Conservation (phyloP, 2,888 invertebrate genomes). For the Dastarcus helophoroides region DNA sequence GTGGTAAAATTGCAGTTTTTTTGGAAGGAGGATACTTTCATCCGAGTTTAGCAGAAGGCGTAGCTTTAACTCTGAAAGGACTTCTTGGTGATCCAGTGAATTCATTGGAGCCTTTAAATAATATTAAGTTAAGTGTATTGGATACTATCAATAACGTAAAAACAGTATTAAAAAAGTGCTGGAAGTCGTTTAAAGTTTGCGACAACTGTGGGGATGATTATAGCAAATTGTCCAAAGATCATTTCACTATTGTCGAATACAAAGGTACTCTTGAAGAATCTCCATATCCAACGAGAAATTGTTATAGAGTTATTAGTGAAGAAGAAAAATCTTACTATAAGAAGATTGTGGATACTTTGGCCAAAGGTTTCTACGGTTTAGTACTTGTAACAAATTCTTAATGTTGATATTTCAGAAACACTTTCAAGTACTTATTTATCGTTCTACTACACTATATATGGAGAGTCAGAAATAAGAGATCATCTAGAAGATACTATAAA, state of each 20-base stretch:
- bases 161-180: background rate
- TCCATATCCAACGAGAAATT: background rate
- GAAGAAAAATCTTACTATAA: no score
- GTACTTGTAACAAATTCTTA: no score
- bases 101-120: background rate
- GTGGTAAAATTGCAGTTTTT: slow-evolving; percentile 3
- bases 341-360: no score
- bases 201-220: background rate
- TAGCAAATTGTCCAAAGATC: background rate
- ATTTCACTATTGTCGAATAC: background rate
- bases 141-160: background rate
- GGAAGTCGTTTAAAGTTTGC: background rate
- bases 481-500: no score
- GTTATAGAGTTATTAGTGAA: slow-evolving; percentile 1
- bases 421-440: no score
- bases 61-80: background rate
- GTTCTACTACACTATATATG: no score
- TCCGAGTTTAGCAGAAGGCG: slow-evolving; percentile 1
- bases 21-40: slow-evolving; percentile 3
- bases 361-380: no score
- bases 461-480: no score
- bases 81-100: background rate
- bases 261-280: background rate
- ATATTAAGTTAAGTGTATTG: background rate
- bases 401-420: no score